Conservation (phyloP, 2,888 invertebrate species). For the Chironomus riparius region DNA sequence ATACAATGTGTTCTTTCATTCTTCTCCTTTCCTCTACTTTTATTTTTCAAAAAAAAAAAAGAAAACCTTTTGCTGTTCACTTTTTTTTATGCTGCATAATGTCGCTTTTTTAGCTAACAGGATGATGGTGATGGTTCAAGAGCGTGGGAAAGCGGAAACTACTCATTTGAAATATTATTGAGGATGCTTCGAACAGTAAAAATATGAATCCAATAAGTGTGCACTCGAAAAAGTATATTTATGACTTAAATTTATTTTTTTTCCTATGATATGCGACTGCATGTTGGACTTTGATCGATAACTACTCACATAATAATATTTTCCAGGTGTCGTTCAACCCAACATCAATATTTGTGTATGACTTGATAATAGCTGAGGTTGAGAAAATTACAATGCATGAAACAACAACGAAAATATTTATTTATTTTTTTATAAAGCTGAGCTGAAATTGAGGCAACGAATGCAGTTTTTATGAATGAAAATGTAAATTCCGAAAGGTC, state of each 20-base stretch:
- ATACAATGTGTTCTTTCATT: background rate
- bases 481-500: background rate
- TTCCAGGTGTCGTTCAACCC: slow-evolving; percentile 5
- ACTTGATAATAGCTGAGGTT: background rate
- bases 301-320: background rate
- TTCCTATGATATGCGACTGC: too few species aligned
- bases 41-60: too few species aligned
- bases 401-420: background rate
- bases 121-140: background rate
- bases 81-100: too few species aligned
- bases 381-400: background rate
- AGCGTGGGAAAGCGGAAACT: slow-evolving; percentile 24
- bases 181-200: background rate
- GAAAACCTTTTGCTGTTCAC: too few species aligned
- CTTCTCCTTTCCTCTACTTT: too few species aligned
- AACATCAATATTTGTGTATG: background rate
- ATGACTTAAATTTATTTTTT: too few species aligned
- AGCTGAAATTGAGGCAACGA: background rate
- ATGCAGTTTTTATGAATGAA: slow-evolving; percentile 1
- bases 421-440: too few species aligned
- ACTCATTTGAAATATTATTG: background rate
- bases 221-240: background rate
- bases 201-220: background rate
- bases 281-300: background rate
- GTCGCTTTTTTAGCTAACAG: background rate